Evolutionary conservation across 2,113 vertebrate species (phyloP), one percentile per base, ranked within the genome.

Genomic region (Macroglossus sobrinus): DNA sequence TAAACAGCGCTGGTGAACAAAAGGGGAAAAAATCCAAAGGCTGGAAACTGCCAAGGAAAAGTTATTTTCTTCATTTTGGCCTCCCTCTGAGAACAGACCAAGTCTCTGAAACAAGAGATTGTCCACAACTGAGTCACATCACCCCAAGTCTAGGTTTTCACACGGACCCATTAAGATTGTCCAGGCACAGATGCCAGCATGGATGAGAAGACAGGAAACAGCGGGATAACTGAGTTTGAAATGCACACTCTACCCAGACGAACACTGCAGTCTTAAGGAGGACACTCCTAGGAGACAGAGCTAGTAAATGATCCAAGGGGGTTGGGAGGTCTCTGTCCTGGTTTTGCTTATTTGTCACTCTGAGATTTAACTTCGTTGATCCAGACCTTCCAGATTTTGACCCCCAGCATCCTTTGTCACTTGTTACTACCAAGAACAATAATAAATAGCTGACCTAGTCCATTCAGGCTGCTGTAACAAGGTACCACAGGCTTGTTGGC

Each of bases 51-150:
- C 96, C 96, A 97, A 95, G 91, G 66, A 80, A 96, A 96, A 93
- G 82, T 28, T 84, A n/a, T 96, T 98, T 98, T 96, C 95, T 97
- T 96, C 92, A 81, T 96, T 93, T 97, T 94, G 96, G 97, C 95
- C 75, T 97, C 93, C 89, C 94, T 95, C 79, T 82, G 93, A 95
- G 94, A 92, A 84, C 91, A 96, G 92, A 74, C 89, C 97, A 96
- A 92, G 95, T 95, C 97, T 98, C 94, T 90, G 93, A 94, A 95
- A 97, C 71, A 95, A 92, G 96, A 92, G 71, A 66, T 72, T 92
- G 76, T 92, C 74, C 64, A 92, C 97, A 95, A 40, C 74, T 98
- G 92, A 97, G 80, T 63, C 75, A 87, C 87, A 91, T 95, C 55
- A 79, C 87, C 84, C 82, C 30, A 8, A 74, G 68, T 96, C 76